These are phyloP conservation scores for Trididemnum nubilum DNA, from an alignment of 23 tunicate species.

Conservation along the genomic window DNA sequence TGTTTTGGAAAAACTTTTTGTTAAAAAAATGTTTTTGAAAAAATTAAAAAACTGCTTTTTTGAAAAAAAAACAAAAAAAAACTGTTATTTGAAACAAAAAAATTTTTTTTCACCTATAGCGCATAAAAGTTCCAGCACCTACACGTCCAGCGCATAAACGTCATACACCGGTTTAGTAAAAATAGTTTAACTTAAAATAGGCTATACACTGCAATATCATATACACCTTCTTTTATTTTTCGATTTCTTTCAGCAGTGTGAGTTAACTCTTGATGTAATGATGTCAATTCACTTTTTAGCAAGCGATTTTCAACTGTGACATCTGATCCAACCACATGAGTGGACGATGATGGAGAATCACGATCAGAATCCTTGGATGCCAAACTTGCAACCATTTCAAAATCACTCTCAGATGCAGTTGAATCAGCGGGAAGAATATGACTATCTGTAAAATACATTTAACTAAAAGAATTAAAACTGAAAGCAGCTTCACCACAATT, in stretches of 20 bases:
- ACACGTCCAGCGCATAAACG: no score
- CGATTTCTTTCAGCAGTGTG: constrained; percentile 57
- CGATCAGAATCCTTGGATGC: constrained; percentile 64
- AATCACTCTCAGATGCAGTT: constrained; percentile 91
- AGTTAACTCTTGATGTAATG: constrained; percentile 75
- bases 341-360: constrained; percentile 47
- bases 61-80: no score
- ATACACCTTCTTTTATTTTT: constrained; percentile 64
- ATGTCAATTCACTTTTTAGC: constrained; percentile 64
- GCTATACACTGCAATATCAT: no score
- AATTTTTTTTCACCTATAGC: no score
- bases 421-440: constrained; percentile 66
- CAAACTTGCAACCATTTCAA: constrained; percentile 83
- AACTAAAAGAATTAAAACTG: no score
- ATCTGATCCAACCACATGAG: constrained; percentile 29
- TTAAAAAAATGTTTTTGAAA: no score
- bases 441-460: constrained; percentile 40
- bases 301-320: constrained; percentile 56
- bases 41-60: no score
- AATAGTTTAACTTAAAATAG: no score
- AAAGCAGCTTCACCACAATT: background rate
- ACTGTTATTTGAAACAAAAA: no score
- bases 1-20: no score
- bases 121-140: no score
- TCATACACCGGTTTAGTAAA: no score